Percentiles rank a stretch among this genome's conserved stretches.
phyloP scores from a whole-genome alignment of 2,888 invertebrate genomes.

The Caenorhabditis becei region DNA sequence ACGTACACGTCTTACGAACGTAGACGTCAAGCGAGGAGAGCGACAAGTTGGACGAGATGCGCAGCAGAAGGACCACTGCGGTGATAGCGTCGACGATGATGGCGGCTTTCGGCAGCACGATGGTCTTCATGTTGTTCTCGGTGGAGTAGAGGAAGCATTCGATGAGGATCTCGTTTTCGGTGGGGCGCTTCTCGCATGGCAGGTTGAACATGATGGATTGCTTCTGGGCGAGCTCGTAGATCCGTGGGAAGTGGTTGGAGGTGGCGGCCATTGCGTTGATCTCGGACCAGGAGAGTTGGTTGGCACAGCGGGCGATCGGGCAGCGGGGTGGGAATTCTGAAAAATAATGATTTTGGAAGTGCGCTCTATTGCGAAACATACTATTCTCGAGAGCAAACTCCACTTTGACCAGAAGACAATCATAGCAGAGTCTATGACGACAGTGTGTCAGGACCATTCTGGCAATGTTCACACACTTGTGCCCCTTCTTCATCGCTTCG shows the following conservation, averaged over 20 bases:
- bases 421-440: conserved; percentile 71
- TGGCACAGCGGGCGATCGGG: conserved; percentile 61
- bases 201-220: conserved; percentile 29
- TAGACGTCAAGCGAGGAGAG: conserved; percentile 62
- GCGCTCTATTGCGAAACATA: not conserved
- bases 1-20: conserved; percentile 39
- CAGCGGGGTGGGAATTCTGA: conserved; percentile 59
- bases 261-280: conserved; percentile 44
- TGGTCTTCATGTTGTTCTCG: conserved; percentile 65
- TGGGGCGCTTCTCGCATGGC: conserved; percentile 45
- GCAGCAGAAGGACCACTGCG: conserved; percentile 66
- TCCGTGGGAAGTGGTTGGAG: conserved; percentile 31
- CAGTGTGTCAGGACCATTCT: conserved; percentile 69
- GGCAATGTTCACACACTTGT: conserved; percentile 70
- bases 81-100: conserved; percentile 63
- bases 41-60: conserved; percentile 53
- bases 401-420: conserved; percentile 66
- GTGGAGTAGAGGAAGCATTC: conserved; percentile 67
- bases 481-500: conserved; percentile 43
- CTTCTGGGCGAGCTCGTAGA: conserved; percentile 44
- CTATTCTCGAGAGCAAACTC: conserved; percentile 53
- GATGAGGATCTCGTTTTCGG: conserved; percentile 60
- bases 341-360: not conserved
- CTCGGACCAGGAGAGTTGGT: conserved; percentile 57
- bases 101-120: conserved; percentile 60